These are phyloP conservation scores for Steatornis caripensis DNA, from an alignment of 2,113 vertebrate genomes.

Conservation along the genomic window DNA sequence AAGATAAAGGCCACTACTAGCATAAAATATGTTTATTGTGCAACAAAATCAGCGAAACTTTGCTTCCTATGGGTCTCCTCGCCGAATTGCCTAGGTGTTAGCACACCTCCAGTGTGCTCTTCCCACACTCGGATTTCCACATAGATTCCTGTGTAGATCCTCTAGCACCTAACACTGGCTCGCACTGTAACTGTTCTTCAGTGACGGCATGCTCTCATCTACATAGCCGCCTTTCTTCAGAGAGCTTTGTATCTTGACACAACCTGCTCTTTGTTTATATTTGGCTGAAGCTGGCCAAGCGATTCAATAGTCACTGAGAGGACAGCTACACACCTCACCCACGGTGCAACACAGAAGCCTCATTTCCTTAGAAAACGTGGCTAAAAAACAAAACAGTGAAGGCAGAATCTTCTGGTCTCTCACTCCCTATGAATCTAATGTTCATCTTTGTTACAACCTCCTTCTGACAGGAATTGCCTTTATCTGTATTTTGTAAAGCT, in stretches of 20 bases:
- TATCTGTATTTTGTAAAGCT: conserved; percentile 53
- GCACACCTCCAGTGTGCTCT: neutral
- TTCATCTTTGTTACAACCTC: conserved; percentile 23
- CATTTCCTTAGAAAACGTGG: conserved; percentile 4
- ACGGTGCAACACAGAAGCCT: neutral
- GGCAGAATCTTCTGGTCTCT: neutral
- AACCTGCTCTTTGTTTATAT: neutral
- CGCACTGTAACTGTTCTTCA: neutral
- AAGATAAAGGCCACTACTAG: neutral
- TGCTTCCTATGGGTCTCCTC: neutral
- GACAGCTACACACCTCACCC: neutral
- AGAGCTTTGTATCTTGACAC: neutral
- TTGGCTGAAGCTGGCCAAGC: neutral
- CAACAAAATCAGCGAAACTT: neutral
- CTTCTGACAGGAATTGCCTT: conserved; percentile 48
- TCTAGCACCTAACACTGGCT: neutral
- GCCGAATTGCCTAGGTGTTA: neutral
- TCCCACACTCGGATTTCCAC: neutral
- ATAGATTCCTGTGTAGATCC: neutral
- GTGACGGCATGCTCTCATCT: neutral
- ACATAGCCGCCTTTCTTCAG: neutral
- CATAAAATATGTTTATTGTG: neutral
- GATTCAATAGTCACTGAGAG: neutral
- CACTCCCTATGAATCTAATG: neutral
- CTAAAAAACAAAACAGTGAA: conserved; percentile 10